Base-by-base conservation (phyloP, 2,797 vertebrate genomes). In the Tamandua tetradactyla region DNA sequence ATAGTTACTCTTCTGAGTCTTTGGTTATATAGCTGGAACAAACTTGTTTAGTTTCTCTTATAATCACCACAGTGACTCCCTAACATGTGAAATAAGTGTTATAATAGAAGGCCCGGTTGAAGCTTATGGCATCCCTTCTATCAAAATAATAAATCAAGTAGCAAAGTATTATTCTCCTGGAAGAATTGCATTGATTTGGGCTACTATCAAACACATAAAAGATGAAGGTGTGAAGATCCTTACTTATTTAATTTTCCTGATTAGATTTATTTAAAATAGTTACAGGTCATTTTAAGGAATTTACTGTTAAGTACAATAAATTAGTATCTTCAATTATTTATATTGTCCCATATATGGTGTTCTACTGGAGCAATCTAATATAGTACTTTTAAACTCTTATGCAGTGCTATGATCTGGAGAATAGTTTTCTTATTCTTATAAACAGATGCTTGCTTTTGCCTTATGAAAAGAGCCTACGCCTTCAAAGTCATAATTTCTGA, bases 191-290 rank as follows among this genome's bases (percentile, higher is more conserved):
- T 10, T 87, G 61, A 75, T 18, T 75, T n/a, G 52, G 25, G 35
- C 23, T 23, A 42, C 42, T 87, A 35, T 25, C 15, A 82, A 75
- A 64, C 69, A 87, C 49, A 61, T 23, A 20, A 52, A 57, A 87
- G 35, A 76, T 57, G 27, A 32, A 66, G 30, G 15, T 18, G 30
- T 69, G 32, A 25, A 62, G 30, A 44, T 62, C 68, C 13, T 87
- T 42, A 57, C 37, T 86, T 86, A 66, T 22, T 87, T 82, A 87
- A 75, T 49, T 76, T 82, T 81, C 78, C 78, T 83, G 64, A 66
- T 17, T 79, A 27, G 14, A 62, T 37, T 71, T 14, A 68, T 47
- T 8, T 47, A 92, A 84, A 52, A 59, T 35, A 78, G 47, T 40
- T n/a, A 37, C n/a, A n/a, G n/a, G 15, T 57, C 80, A 15, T 59